Base-by-base conservation (phyloP, 2,113 vertebrate genomes). In the Colius striatus region DNA sequence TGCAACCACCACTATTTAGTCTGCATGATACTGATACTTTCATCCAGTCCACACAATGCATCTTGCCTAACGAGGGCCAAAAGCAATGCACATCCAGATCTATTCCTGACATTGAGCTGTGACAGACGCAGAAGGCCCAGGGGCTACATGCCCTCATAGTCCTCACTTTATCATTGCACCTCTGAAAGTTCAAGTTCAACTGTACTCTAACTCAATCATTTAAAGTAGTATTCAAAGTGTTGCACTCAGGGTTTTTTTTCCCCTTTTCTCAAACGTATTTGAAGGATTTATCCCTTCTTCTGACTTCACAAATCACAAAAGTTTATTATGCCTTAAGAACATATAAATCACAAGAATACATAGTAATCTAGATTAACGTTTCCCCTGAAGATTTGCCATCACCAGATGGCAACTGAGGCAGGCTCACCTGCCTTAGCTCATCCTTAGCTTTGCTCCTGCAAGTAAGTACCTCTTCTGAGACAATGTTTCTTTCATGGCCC, bases 1-100 rank as follows among this genome's bases (percentile, higher is more conserved):
- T 72, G 38, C 32, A 57, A 25, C 21, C 38, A 8, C 4, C 2
- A 0, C 30, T 2, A 0, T 6, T 5, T 9, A 32, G 60, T 16
- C 0, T 26, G 76, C 55, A 26, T 38, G 48, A n/a, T 7, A 34
- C 25, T 29, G 18, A 20, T 21, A 36, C 22, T 51, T 53, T 38
- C 43, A 13, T 7, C 11, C 29, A 8, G 4, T 1, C 6, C 48
- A 8, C 43, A 18, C 5, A 14, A 14, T 5, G 18, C 3, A 1
- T 23, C 27, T n/a, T 57, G 30, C 27, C 23, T 45, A 47, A 23
- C 14, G 4, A 0, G 3, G 16, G n/a, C 7, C 32, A 71, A 26
- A 36, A 30, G 15, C 0, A 0, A 36, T 18, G 13, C 13, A 4
- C 4, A 11, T 16, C 38, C 61, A 23, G 13, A 20, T 26, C 27